Percentiles rank a stretch among this genome's conserved stretches.
These are phyloP conservation scores for Toxostoma redivivum DNA, from an alignment of 2,113 vertebrate genomes.

Conservation along the genomic window DNA sequence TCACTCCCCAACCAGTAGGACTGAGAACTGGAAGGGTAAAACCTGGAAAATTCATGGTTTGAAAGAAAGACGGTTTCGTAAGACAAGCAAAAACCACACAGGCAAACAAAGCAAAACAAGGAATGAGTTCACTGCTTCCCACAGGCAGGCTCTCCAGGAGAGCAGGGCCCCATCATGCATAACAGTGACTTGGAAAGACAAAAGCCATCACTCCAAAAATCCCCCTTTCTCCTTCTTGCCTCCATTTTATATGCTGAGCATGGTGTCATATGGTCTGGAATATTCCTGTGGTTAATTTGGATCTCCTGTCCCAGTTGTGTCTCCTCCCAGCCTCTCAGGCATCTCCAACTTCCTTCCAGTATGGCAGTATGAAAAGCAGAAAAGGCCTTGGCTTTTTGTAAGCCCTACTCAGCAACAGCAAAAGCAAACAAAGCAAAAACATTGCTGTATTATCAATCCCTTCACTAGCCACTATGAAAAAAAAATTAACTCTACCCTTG, in stretches of 20 bases:
- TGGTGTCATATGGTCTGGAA: neutral
- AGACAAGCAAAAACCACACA: neutral
- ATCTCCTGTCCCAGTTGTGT: neutral
- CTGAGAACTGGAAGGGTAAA: neutral
- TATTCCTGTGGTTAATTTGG: too few relatives aligned
- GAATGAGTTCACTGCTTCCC: neutral
- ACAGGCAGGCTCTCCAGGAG: neutral
- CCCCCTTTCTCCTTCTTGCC: fast-evolving
- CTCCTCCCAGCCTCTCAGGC: neutral
- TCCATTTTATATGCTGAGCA: too few relatives aligned
- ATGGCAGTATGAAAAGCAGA: neutral
- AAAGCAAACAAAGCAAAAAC: neutral
- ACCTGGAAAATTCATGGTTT: neutral
- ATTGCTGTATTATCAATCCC: neutral
- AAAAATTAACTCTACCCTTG: neutral
- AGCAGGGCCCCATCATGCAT: neutral
- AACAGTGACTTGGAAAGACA: neutral
- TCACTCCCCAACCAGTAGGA: neutral
- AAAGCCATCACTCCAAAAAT: neutral
- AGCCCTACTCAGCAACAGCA: neutral
- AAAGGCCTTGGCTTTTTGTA: neutral
- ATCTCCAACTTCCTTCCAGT: fast-evolving
- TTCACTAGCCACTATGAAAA: neutral
- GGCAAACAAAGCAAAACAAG: neutral
- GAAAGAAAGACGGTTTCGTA: neutral